Conservation (phyloP, 2,113 vertebrate genomes). For the Esox niger region DNA sequence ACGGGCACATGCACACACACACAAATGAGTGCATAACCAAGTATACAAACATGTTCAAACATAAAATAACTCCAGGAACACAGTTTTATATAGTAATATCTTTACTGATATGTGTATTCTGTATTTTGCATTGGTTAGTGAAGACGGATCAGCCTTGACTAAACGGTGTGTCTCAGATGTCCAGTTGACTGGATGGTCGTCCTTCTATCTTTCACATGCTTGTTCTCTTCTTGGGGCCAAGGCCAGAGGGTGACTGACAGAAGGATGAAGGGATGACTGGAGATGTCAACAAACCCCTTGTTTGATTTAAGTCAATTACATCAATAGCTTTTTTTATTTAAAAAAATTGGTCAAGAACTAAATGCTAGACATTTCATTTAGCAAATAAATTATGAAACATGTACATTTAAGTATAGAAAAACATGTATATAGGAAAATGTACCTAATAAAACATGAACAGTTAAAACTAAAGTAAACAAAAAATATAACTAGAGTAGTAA, state of each 20-base stretch:
- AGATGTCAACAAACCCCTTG: not conserved
- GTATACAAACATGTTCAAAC: slow-evolving; percentile 1
- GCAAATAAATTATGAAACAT: not conserved
- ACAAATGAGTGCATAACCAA: not conserved
- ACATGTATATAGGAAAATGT: too few relatives aligned
- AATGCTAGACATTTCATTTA: not conserved
- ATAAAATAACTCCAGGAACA: not conserved
- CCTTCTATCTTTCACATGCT: not conserved
- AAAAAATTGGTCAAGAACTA: too few relatives aligned
- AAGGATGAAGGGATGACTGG: not conserved
- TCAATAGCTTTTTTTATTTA: not conserved
- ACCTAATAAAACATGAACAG: too few relatives aligned
- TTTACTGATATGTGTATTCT: not conserved
- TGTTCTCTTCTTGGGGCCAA: not conserved
- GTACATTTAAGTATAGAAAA: too few relatives aligned
- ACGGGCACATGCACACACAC: not conserved
- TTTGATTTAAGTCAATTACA: not conserved
- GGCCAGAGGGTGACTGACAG: not conserved
- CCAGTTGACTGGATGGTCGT: not conserved
- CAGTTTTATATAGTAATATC: not conserved
- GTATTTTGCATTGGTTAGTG: not conserved
- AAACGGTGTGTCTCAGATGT: not conserved
- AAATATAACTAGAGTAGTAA: too few relatives aligned
- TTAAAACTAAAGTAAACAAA: too few relatives aligned
- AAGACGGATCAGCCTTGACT: not conserved